phyloP scores from a whole-genome alignment of 64 coral and sea anemone genomes.

The Montipora sp. region DNA sequence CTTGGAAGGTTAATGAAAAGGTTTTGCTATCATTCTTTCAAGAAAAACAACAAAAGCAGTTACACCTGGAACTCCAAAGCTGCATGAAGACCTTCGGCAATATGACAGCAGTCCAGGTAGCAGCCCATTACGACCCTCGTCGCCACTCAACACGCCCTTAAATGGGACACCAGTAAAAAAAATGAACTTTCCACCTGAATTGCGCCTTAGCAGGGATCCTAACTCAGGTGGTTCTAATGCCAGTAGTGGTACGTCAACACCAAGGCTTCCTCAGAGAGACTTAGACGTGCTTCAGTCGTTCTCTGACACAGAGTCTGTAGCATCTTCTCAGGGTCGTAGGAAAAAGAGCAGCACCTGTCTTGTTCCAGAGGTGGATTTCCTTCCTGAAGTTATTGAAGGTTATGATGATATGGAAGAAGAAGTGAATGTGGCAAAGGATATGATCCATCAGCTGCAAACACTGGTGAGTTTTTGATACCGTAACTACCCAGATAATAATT shows the following conservation, averaged over 20 bases:
- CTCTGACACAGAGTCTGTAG: constrained; percentile 71
- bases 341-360: not conserved
- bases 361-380: constrained; percentile 61
- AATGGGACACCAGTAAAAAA: constrained; percentile 10
- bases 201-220: not conserved
- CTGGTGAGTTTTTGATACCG: constrained; percentile 60
- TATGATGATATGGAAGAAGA: constrained; percentile 94
- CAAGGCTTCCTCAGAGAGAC: constrained; percentile 15
- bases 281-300: constrained; percentile 8
- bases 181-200: not conserved
- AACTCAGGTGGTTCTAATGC: constrained; percentile 14
- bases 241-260: constrained; percentile 11
- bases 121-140: not conserved
- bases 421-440: constrained; percentile 53
- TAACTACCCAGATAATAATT: not conserved
- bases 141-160: constrained; percentile 23
- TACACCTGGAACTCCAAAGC: not conserved
- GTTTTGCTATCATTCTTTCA: not conserved
- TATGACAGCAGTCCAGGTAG: not conserved
- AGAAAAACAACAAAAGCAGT: constrained; percentile 7
- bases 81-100: not conserved
- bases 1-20: no score
- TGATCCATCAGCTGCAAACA: constrained; percentile 74
- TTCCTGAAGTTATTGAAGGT: constrained; percentile 76
- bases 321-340: not conserved